Conservation (phyloP, 2,888 invertebrate species). For the Lasioglossum malachurum region DNA sequence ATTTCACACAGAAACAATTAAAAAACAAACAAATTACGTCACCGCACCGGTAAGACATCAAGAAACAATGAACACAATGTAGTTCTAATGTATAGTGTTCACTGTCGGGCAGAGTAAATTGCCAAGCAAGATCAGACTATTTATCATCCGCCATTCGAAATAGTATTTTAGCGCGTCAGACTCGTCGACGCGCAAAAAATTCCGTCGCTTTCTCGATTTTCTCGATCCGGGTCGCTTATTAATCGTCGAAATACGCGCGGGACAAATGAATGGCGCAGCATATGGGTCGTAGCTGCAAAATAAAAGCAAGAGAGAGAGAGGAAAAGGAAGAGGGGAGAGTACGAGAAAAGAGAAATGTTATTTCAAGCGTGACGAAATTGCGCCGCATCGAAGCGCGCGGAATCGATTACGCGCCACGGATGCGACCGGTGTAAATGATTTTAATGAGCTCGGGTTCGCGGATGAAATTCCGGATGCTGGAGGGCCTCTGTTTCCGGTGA, state of each 20-base stretch:
- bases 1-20: neutral
- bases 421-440: constrained; percentile 52
- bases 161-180: neutral
- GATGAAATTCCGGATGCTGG: constrained; percentile 10
- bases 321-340: neutral
- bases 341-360: constrained; percentile 12
- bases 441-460: constrained; percentile 48
- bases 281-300: neutral
- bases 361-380: constrained; percentile 34
- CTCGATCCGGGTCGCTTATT: constrained; percentile 5
- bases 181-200: neutral
- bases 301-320: neutral
- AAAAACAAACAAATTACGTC: neutral
- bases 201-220: neutral
- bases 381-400: constrained; percentile 34
- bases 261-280: constrained; percentile 18
- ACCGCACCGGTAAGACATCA: neutral
- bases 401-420: constrained; percentile 45
- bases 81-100: neutral
- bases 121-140: neutral
- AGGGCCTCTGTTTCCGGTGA: neutral
- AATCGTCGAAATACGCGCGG: constrained; percentile 7
- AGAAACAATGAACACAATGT: neutral
- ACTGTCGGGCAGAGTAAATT: neutral
- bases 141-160: neutral